Evolutionary conservation across 1,140 invertebrate genomes (phyloP).

Genomic region (Aphelenchoides avenae): DNA sequence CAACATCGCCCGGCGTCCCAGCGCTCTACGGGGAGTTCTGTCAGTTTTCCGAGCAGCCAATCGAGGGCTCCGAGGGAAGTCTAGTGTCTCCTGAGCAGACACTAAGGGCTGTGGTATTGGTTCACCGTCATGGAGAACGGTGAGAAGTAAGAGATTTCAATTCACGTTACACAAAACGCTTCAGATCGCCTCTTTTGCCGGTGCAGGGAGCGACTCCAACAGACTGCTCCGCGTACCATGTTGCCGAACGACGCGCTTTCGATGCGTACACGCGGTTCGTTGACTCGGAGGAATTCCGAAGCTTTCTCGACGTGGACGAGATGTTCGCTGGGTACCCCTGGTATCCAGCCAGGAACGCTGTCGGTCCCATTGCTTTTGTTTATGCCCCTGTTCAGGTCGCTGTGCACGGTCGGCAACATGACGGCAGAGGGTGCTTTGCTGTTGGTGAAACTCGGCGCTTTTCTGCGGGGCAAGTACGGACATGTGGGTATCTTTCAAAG

Average conservation of each 20-base stretch:
- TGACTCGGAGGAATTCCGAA: slow-evolving; percentile 10
- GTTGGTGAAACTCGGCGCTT: slow-evolving; percentile 24
- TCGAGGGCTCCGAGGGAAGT: slow-evolving; percentile 16
- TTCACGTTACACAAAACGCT: not conserved
- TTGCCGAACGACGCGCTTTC: slow-evolving; percentile 18
- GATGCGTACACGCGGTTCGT: slow-evolving; percentile 14
- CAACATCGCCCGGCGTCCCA: too few species aligned
- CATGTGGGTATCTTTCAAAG: slow-evolving; percentile 14
- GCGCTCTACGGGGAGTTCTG: slow-evolving; percentile 18
- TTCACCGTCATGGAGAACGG: slow-evolving; percentile 32
- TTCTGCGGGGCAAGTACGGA: slow-evolving; percentile 10
- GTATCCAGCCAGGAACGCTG: slow-evolving; percentile 10
- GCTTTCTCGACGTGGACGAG: slow-evolving; percentile 21
- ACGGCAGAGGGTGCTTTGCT: slow-evolving; percentile 31
- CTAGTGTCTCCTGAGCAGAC: slow-evolving; percentile 4
- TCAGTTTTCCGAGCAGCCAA: slow-evolving; percentile 21
- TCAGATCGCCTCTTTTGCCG: slow-evolving; percentile 18
- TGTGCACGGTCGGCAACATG: slow-evolving; percentile 21
- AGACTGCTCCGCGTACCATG: slow-evolving; percentile 24
- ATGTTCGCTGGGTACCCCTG: slow-evolving; percentile 6
- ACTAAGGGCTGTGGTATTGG: slow-evolving; percentile 16
- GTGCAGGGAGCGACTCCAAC: not conserved
- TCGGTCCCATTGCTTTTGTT: slow-evolving; percentile 1
- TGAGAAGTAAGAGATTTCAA: not conserved
- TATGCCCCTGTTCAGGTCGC: slow-evolving; percentile 12